phyloP scores from a whole-genome alignment of 2,113 vertebrate species.

The Microcebus lehilahytsara region DNA sequence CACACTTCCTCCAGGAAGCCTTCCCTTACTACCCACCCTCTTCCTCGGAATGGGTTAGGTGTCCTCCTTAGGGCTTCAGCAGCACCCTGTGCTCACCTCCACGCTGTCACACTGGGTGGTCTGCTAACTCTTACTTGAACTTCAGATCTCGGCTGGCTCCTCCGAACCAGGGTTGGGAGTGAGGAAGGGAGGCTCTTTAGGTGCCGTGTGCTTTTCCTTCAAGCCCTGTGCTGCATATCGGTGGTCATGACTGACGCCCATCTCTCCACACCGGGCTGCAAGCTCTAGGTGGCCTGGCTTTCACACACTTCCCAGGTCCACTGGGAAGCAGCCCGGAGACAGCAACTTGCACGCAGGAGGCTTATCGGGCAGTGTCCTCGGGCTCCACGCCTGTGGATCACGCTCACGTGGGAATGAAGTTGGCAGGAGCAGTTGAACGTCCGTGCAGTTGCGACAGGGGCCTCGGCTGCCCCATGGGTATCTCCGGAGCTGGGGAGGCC shows the following conservation, averaged over 20 bases:
- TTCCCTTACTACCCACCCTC: not conserved
- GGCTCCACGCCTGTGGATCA: not conserved
- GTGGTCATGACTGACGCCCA: not conserved
- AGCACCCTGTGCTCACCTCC: not conserved
- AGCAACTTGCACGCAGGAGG: not conserved
- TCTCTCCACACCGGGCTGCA: not conserved
- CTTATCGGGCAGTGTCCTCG: not conserved
- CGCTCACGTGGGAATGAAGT: not conserved
- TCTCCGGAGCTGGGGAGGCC: not conserved
- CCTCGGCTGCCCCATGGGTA: not conserved
- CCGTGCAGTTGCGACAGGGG: not conserved
- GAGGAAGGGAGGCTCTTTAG: not conserved
- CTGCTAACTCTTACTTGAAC: not conserved
- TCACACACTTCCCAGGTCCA: not conserved
- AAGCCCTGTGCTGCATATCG: not conserved
- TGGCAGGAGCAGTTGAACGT: not conserved
- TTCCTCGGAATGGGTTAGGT: not conserved
- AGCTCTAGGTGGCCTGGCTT: not conserved
- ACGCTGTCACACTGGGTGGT: rapidly evolving
- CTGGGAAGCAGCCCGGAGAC: not conserved
- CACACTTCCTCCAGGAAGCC: not conserved
- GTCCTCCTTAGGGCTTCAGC: not conserved
- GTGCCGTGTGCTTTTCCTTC: not conserved
- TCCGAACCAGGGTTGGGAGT: not conserved
- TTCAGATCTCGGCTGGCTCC: not conserved